A percentile compares a stretch with the other conserved stretches of the same genome.
phyloP scores from a whole-genome alignment of 2,113 vertebrate species.

The Colaptes auratus region DNA sequence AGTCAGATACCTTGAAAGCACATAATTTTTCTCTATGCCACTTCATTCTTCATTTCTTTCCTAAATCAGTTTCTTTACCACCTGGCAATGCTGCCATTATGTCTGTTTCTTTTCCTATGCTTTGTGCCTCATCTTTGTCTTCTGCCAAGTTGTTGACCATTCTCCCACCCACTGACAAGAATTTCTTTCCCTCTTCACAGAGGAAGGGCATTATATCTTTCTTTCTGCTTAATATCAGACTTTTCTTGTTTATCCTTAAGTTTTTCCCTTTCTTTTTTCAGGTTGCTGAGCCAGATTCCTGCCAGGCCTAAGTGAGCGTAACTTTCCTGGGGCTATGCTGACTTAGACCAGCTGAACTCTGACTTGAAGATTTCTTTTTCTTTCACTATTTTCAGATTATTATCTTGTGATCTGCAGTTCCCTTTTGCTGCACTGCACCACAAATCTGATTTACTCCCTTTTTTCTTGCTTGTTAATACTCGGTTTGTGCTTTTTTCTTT shows the following conservation, averaged over 20 bases:
- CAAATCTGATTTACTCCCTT: background rate
- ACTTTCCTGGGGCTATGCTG: conserved; percentile 33
- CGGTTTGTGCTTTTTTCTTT: background rate
- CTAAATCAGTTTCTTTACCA: background rate
- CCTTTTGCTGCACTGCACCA: background rate
- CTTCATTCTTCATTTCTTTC: background rate
- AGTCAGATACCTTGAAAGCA: background rate
- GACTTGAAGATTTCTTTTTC: conserved; percentile 22
- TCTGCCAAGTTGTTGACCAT: background rate
- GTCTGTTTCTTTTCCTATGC: background rate
- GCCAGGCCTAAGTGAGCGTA: conserved; percentile 55
- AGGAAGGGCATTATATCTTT: background rate
- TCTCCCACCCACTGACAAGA: background rate
- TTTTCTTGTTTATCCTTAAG: conserved; percentile 24
- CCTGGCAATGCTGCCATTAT: background rate
- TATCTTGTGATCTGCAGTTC: background rate
- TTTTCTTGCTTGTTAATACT: background rate
- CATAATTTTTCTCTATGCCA: background rate
- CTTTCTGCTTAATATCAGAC: background rate
- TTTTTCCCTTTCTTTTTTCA: conserved; percentile 52
- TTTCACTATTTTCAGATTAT: background rate
- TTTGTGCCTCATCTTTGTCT: conserved; percentile 9
- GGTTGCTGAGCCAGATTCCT: conserved; percentile 45
- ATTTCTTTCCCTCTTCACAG: background rate
- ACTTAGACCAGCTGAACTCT: conserved; percentile 49